These are phyloP conservation scores for Sebastiscus albofasciatus DNA, from an alignment of 2,797 vertebrate genomes.

Conservation along the genomic window DNA sequence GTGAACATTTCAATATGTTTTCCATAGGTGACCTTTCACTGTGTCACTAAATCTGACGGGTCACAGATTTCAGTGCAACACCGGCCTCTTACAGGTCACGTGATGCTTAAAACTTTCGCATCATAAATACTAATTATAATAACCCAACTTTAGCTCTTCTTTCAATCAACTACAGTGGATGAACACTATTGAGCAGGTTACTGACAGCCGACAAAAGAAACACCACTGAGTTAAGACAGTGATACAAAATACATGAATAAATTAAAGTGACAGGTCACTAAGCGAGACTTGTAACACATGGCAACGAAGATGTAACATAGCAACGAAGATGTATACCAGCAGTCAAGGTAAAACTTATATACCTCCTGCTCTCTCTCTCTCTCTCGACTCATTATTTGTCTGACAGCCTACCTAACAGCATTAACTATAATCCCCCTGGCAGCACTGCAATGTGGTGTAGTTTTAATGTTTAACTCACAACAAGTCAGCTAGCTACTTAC, in stretches of 20 bases:
- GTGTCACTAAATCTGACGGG: neutral
- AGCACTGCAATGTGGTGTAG: neutral
- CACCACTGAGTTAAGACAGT: neutral
- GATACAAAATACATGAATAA: neutral
- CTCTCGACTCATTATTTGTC: neutral
- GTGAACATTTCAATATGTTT: neutral
- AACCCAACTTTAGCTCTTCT: neutral
- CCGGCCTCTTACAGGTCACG: neutral
- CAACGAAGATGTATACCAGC: neutral
- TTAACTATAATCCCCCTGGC: conserved; percentile 19
- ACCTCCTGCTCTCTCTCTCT: neutral
- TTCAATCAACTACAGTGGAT: neutral
- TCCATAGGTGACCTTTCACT: neutral
- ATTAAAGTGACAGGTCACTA: neutral
- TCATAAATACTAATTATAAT: neutral
- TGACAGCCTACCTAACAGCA: neutral
- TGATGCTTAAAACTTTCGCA: neutral
- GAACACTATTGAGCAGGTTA: neutral
- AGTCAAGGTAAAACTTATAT: neutral
- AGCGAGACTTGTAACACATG: neutral
- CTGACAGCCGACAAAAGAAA: conserved; percentile 1
- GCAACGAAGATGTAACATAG: no score
- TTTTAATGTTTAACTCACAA: neutral
- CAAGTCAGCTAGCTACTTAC: conserved; percentile 75
- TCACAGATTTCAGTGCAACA: neutral